phyloP scores from a whole-genome alignment of 2,888 invertebrate genomes.

The Adelognathus sp. region DNA sequence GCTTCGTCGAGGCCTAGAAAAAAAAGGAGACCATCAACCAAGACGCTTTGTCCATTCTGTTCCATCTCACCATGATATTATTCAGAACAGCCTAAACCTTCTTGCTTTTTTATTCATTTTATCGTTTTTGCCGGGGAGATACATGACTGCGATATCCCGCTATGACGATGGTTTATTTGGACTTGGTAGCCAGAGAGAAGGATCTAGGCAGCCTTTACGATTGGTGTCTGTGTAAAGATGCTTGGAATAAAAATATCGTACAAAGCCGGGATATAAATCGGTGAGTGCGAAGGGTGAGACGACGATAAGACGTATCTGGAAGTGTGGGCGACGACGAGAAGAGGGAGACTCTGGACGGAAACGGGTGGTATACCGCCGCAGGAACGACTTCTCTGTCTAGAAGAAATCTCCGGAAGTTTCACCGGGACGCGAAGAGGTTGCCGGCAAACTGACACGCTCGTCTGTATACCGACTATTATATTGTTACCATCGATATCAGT shows the following conservation, averaged over 20 bases:
- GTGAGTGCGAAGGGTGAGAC: not conserved
- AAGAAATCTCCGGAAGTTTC: slow-evolving; percentile 37
- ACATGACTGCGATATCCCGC: not conserved
- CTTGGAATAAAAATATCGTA: slow-evolving; percentile 30
- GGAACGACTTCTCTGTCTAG: not conserved
- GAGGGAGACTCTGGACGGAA: not conserved
- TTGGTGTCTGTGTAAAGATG: slow-evolving; percentile 9
- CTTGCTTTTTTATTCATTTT: not conserved
- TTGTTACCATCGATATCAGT: slow-evolving; percentile 26
- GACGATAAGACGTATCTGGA: slow-evolving; percentile 8
- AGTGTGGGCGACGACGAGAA: not conserved
- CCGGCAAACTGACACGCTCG: not conserved
- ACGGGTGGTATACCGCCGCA: not conserved
- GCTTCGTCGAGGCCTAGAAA: not conserved
- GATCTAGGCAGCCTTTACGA: not conserved
- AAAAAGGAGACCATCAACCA: not conserved
- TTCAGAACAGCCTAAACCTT: not conserved
- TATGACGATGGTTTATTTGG: not conserved
- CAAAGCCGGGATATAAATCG: slow-evolving; percentile 15
- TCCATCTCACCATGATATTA: not conserved
- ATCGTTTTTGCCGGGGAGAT: not conserved
- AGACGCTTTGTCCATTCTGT: not conserved
- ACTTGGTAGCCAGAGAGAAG: not conserved
- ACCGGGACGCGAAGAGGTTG: not conserved
- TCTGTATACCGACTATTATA: slow-evolving; percentile 1